Evolutionary conservation across 2,113 vertebrate genomes (phyloP), one percentile per base, ranked within the genome.

Genomic region (Hippocampus mohnikei): DNA sequence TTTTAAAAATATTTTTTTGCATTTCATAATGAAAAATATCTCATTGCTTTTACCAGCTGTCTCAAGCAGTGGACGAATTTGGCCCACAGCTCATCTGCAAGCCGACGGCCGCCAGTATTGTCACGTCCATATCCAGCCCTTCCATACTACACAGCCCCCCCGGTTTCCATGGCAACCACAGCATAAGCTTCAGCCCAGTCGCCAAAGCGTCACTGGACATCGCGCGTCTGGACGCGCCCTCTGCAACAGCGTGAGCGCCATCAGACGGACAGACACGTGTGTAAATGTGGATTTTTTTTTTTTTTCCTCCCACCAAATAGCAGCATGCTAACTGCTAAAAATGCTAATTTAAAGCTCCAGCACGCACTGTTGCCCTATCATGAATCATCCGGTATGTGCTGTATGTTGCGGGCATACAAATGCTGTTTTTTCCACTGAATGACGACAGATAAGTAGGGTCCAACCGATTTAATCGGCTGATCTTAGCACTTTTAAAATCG

Each of bases 101-200:
- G 10, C 74, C 91, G n/a, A 69, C 81, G 6, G 72, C 91, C 11
- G 81, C 91, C 15, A 69, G 91, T 77, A 84, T 93, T 25, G 88
- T 91, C 58, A 91, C 91, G 0, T 91, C 90, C 25, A 90, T 90
- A 62, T 90, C 91, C 69, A 91, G 81, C 81, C 87, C 88, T 0
- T 79, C 80, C 3, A 70, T 90, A 59, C 8, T 84, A 65, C 72
- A 85, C 4, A 82, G 80, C 65, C 85, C 75, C 15, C 73, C 73
- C 1, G 73, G 75, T 78, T 89, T 71, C 70, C 81, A 78, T 5
- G 77, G 82, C 60, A 86, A 78, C 79, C 74, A 75, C 46, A 84
- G 74, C 72, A 85, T 85, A 82, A 79, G 70, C 3, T 69, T 58
- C 79, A 72, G 76, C 72, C 69, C 81, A 0, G 72, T 83, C 33